Percentiles rank a stretch among this genome's conserved stretches.
These are phyloP conservation scores for Camponotus vicinus DNA, from an alignment of 1,140 invertebrate species.

Conservation along the genomic window DNA sequence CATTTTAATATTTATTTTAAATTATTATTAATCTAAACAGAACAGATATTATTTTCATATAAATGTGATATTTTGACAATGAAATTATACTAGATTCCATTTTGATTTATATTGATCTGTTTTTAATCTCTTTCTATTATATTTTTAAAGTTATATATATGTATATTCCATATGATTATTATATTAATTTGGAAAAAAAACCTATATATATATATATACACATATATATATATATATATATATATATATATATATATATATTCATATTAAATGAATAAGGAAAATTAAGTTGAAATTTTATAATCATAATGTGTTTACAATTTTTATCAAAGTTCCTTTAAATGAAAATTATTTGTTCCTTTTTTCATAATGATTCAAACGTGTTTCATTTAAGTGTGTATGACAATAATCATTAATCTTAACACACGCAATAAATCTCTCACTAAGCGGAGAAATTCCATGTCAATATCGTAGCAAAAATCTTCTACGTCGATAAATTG, in stretches of 20 bases:
- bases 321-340: neutral
- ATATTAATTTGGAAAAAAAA: neutral
- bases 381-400: conserved; percentile 21
- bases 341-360: neutral
- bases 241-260: too few species aligned
- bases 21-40: neutral
- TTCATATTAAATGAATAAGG: neutral
- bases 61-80: neutral
- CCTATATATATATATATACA: too few species aligned
- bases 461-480: conserved; percentile 45
- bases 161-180: neutral
- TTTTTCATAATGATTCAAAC: neutral
- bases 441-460: conserved; percentile 32
- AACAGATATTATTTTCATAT: neutral
- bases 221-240: too few species aligned
- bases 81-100: neutral
- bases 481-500: conserved; percentile 44
- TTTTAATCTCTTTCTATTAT: neutral
- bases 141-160: neutral
- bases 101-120: neutral
- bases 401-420: conserved; percentile 51
- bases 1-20: conserved; percentile 2
- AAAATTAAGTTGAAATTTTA: neutral
- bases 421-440: conserved; percentile 49
- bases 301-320: neutral